phyloP scores from a whole-genome alignment of 1,140 invertebrate genomes.

The Drosophila lowei region DNA sequence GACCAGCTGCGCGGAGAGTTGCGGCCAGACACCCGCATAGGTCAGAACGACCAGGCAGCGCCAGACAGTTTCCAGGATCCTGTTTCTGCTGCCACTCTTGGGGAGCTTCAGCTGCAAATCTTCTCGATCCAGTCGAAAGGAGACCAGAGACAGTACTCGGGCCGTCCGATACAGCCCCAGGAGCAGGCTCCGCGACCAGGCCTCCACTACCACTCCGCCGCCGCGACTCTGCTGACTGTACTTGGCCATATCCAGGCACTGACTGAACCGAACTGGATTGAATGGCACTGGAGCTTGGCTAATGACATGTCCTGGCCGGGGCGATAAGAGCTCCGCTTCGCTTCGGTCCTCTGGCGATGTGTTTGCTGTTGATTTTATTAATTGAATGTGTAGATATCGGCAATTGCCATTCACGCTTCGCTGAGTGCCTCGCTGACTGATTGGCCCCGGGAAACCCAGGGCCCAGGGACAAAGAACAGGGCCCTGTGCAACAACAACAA shows the following conservation, averaged over 20 bases:
- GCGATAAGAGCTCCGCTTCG: conserved; percentile 35
- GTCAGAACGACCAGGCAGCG: conserved; percentile 49
- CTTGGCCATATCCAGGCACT: conserved; percentile 35
- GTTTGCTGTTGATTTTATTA: conserved; percentile 74
- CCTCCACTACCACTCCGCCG: conserved; percentile 19
- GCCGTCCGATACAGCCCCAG: conserved; percentile 46
- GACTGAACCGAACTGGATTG: conserved; percentile 36
- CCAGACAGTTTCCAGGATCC: conserved; percentile 43
- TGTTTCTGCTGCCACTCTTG: conserved; percentile 33
- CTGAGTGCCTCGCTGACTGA: conserved; percentile 77
- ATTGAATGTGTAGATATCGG: conserved; percentile 79
- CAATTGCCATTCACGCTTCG: conserved; percentile 77
- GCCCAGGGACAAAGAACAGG: no score
- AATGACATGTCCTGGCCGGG: conserved; percentile 50
- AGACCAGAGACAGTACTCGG: conserved; percentile 48
- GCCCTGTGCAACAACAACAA: conserved; percentile 3
- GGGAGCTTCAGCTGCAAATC: conserved; percentile 32
- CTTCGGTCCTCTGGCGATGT: conserved; percentile 1
- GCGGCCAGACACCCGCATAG: conserved; percentile 36
- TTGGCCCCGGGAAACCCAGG: conserved; percentile 39
- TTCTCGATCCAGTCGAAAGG: conserved; percentile 30
- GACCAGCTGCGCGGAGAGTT: conserved; percentile 7
- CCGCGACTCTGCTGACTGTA: conserved; percentile 4
- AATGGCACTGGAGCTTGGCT: conserved; percentile 4
- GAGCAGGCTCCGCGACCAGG: conserved; percentile 45